A percentile compares a stretch with the other conserved stretches of the same genome.
phyloP scores from a whole-genome alignment of 2,888 invertebrate species.

The Carterocephalus palaemon region DNA sequence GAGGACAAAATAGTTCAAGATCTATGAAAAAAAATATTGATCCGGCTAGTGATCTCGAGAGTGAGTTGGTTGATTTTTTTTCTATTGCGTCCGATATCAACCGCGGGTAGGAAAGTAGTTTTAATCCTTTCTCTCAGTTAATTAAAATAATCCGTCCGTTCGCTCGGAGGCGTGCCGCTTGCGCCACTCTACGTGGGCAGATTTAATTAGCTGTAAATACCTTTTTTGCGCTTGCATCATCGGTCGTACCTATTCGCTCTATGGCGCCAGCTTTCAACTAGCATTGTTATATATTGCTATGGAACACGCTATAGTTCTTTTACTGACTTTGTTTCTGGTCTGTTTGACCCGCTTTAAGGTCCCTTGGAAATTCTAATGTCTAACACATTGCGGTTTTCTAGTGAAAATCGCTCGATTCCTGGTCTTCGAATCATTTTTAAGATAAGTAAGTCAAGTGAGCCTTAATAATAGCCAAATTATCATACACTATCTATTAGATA shows the following conservation, averaged over 20 bases:
- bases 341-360: too few relatives aligned
- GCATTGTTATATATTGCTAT: slow-evolving; percentile 2
- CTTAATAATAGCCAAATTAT: too few relatives aligned
- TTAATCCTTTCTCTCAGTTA: slow-evolving; percentile 52
- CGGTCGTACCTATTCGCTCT: slow-evolving; percentile 31
- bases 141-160: slow-evolving; percentile 56
- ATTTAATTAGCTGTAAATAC: slow-evolving; percentile 73
- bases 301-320: not conserved
- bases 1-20: slow-evolving; percentile 9
- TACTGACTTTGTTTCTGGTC: not conserved
- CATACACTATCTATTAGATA: too few relatives aligned
- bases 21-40: slow-evolving; percentile 9
- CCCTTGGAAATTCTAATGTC: too few relatives aligned
- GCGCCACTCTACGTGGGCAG: slow-evolving; percentile 68
- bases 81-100: slow-evolving; percentile 2
- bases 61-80: slow-evolving; percentile 17
- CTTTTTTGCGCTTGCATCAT: slow-evolving; percentile 68
- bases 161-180: slow-evolving; percentile 61
- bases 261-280: slow-evolving; percentile 33
- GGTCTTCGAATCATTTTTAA: too few relatives aligned
- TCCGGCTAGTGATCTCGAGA: slow-evolving; percentile 15
- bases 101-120: slow-evolving; percentile 11
- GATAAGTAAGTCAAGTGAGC: too few relatives aligned
- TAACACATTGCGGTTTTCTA: too few relatives aligned
- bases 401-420: too few relatives aligned